These are phyloP conservation scores for Bombus superbus DNA, from an alignment of 1,140 invertebrate genomes.

Conservation along the genomic window DNA sequence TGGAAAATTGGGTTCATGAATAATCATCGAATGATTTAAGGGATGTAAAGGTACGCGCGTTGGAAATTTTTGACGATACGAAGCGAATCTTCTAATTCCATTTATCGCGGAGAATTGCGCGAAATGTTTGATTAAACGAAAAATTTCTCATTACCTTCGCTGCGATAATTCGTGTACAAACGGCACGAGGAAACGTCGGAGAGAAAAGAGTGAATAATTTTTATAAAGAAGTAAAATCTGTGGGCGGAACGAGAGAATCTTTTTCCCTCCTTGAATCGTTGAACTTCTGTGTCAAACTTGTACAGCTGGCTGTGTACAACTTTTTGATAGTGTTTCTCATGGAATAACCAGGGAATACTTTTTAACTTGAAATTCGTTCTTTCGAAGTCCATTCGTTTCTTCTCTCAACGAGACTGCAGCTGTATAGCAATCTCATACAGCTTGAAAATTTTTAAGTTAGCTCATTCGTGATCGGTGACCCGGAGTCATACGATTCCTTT, in stretches of 20 bases:
- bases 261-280: background rate
- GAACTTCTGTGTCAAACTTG: background rate
- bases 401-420: background rate
- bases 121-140: slow-evolving; percentile 30
- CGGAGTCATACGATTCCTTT: background rate
- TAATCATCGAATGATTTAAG: too few relatives aligned
- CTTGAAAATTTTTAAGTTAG: background rate
- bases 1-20: too few relatives aligned
- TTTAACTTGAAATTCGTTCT: background rate
- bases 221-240: slow-evolving; percentile 9
- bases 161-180: background rate
- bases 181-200: too few relatives aligned
- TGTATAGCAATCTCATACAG: background rate
- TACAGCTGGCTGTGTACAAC: too few relatives aligned
- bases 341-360: background rate
- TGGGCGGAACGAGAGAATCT: background rate
- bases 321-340: background rate
- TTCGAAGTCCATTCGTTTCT: background rate
- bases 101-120: background rate
- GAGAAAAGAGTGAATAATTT: slow-evolving; percentile 27
- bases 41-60: too few relatives aligned
- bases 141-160: background rate
- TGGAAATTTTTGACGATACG: background rate
- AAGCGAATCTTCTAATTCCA: background rate
- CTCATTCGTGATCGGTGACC: background rate